Base-by-base conservation (phyloP, 2,113 vertebrate genomes). In the Onychostruthus taczanowskii region DNA sequence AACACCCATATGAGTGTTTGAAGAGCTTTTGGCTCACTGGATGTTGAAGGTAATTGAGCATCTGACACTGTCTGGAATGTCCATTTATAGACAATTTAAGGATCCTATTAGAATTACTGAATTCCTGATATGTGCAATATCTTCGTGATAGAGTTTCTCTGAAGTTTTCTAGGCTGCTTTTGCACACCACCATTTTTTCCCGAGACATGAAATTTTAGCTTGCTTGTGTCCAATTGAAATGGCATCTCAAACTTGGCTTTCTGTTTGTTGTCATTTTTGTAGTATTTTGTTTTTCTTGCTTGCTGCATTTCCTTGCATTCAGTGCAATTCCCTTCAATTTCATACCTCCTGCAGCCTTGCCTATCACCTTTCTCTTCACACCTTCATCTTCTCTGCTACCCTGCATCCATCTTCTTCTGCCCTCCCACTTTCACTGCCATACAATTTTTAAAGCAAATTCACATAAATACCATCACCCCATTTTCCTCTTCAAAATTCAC, bases 171-270 rank as follows among this genome's bases (percentile, higher is more conserved):
- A 50, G 16, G 43, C 21, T 74, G 21, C 49, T 86, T 92, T 86
- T 81, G 3, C 13, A 63, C 16, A 68, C 2, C 1, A 18, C 2
- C 3, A 8, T 28, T 59, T 68, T 33, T 55, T 22, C 7, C 31
- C 37, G 3, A 46, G 31, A 35, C 5, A 27, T 1, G 6, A 15
- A 76, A 33, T 8, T 52, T 92, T 14, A 59, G 20, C 20, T 93
- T 72, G 3, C 13, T 67, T 70, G 9, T 73, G 16, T 43, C 35
- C 19, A 47, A 6, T 3, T 61, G 19, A 24, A 72, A 44, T 46
- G 10, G 28, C 16, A 50, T 41, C 0, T 0, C 10, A 64, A 70
- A 68, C 9, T 41, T 26, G 0, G 1, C 18, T 47, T 50, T 44
- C 43, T 50, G 11, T 30, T 50, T 79, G 63, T 68, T 47, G 28